Conservation (phyloP, 2,888 invertebrate species). For the Drosophila buzzatii region DNA sequence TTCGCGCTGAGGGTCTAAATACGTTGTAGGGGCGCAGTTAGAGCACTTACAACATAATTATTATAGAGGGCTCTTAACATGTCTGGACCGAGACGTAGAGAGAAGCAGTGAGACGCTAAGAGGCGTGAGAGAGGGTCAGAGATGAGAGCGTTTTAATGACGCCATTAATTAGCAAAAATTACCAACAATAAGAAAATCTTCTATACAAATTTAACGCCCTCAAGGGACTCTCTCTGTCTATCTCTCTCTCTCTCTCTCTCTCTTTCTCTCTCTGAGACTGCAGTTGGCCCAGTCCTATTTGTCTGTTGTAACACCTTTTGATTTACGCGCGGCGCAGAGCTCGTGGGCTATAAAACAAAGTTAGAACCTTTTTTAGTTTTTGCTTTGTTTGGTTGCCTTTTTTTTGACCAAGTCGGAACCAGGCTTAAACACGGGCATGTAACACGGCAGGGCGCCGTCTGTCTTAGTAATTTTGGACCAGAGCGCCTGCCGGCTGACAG, state of each 20-base stretch:
- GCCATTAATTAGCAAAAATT: slow-evolving; percentile 78
- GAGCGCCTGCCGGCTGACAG: slow-evolving; percentile 29
- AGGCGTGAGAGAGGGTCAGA: not conserved
- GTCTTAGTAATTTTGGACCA: slow-evolving; percentile 41
- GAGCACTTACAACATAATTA: slow-evolving; percentile 75
- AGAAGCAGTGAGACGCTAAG: not conserved
- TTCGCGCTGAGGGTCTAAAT: slow-evolving; percentile 8
- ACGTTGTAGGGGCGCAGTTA: slow-evolving; percentile 49
- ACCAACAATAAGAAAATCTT: slow-evolving; percentile 58
- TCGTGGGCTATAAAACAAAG: slow-evolving; percentile 72
- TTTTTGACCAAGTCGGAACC: slow-evolving; percentile 44
- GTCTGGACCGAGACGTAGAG: slow-evolving; percentile 9
- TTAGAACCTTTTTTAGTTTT: slow-evolving; percentile 45
- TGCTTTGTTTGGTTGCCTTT: not conserved
- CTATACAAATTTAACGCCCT: slow-evolving; percentile 56
- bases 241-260: not conserved
- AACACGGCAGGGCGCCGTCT: slow-evolving; percentile 73
- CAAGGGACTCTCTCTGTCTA: not conserved
- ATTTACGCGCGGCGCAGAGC: slow-evolving; percentile 66
- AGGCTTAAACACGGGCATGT: slow-evolving; percentile 54
- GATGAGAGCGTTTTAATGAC: slow-evolving; percentile 62
- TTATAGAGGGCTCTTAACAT: slow-evolving; percentile 42
- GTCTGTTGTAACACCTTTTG: slow-evolving; percentile 72
- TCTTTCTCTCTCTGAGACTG: not conserved
- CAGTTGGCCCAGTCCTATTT: slow-evolving; percentile 41